A percentile compares a stretch with the other conserved stretches of the same genome.
phyloP scores from a whole-genome alignment of 2,888 invertebrate genomes.

The Philereme vetulata region DNA sequence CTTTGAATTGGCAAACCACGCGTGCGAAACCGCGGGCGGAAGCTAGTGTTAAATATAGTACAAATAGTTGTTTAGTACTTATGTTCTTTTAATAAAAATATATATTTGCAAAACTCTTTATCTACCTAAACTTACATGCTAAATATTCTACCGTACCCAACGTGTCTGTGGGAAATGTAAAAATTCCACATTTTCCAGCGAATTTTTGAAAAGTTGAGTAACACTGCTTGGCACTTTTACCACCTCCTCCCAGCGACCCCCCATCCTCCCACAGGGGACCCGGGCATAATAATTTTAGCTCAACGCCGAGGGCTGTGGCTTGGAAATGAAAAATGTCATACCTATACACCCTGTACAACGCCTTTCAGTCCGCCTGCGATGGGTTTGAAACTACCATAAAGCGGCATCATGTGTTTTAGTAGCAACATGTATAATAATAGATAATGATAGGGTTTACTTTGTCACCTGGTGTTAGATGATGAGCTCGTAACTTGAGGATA shows the following conservation, averaged over 20 bases:
- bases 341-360: conserved; percentile 42
- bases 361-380: conserved; percentile 45
- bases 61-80: no score
- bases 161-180: not conserved
- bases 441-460: conserved; percentile 10
- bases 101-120: no score
- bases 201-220: conserved; percentile 25
- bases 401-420: conserved; percentile 38
- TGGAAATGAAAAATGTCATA: conserved; percentile 66
- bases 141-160: no score
- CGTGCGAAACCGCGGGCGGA: no score
- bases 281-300: conserved; percentile 64
- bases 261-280: conserved; percentile 37
- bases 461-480: conserved; percentile 14
- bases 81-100: no score
- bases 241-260: conserved; percentile 9
- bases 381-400: conserved; percentile 42
- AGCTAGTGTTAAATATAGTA: no score
- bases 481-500: not conserved
- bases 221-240: conserved; percentile 47
- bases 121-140: no score
- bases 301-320: conserved; percentile 43
- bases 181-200: conserved; percentile 10
- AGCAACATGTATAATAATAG: conserved; percentile 15
- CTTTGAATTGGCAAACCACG: no score